Percentiles rank a stretch among this genome's conserved stretches.
phyloP scores from a whole-genome alignment of 2,888 invertebrate species.

The Cancer borealis region DNA sequence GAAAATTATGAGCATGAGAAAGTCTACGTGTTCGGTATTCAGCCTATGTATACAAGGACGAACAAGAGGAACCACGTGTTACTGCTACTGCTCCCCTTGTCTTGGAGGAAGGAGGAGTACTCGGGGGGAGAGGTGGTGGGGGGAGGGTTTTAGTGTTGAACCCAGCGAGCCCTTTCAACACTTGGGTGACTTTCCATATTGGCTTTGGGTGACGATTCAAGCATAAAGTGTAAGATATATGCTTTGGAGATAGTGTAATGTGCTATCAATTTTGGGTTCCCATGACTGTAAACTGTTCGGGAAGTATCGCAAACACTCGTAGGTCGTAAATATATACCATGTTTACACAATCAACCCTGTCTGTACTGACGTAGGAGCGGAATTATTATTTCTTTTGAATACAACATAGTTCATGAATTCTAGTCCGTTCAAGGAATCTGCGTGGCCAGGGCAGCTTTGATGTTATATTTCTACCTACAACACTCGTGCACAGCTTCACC shows the following conservation, averaged over 20 bases:
- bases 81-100: not conserved
- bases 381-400: not conserved
- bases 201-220: not conserved
- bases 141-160: not conserved
- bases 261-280: not conserved
- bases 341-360: not conserved
- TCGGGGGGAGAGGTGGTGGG: not conserved
- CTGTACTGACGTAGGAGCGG: not conserved
- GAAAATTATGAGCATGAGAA: not conserved
- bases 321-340: not conserved
- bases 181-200: not conserved
- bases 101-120: not conserved
- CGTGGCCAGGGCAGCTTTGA: not conserved
- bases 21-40: not conserved
- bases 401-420: not conserved
- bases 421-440: not conserved
- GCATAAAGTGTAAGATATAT: not conserved
- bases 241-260: not conserved
- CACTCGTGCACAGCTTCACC: not conserved
- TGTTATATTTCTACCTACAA: not conserved
- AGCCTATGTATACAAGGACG: not conserved
- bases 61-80: not conserved
- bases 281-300: not conserved
- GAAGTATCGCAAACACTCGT: not conserved
- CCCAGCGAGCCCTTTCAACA: not conserved